Conservation (phyloP, 1,140 invertebrate genomes). For the Drosophila rhopaloa region DNA sequence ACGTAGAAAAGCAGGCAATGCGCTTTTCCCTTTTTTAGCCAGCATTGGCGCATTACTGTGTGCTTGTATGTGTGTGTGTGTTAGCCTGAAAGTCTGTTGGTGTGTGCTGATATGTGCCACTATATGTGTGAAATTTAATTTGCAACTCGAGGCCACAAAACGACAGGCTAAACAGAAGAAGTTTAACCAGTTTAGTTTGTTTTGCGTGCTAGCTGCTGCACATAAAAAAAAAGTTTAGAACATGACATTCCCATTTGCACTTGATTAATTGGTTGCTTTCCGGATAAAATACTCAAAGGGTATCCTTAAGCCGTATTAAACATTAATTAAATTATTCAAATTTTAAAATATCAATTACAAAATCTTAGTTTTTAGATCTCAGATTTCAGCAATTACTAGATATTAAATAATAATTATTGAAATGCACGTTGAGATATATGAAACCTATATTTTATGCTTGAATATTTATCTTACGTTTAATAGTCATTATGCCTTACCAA, state of each 20-base stretch:
- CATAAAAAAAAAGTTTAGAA: constrained; percentile 5
- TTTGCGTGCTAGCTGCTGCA: constrained; percentile 38
- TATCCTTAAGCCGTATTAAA: too few species aligned
- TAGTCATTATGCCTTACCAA: too few species aligned
- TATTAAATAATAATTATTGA: too few species aligned
- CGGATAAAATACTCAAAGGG: too few species aligned
- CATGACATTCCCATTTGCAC: background rate
- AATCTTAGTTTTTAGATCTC: too few species aligned
- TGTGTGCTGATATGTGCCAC: constrained; percentile 13
- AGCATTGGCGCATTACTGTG: constrained; percentile 13
- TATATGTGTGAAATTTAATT: constrained; percentile 52
- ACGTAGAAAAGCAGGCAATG: constrained; percentile 68
- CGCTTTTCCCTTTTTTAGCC: constrained; percentile 32
- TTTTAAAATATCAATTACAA: too few species aligned
- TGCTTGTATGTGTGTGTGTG: background rate
- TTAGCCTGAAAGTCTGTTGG: constrained; percentile 1
- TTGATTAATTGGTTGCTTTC: too few species aligned
- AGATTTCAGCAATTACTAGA: too few species aligned
- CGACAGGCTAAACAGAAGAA: constrained; percentile 42
- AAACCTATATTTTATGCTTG: too few species aligned
- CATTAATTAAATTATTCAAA: too few species aligned
- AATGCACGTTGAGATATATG: too few species aligned
- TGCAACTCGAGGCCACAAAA: constrained; percentile 53
- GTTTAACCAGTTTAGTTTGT: constrained; percentile 59
- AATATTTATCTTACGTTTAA: too few species aligned